Percentiles rank a stretch among this genome's conserved stretches.
These are phyloP conservation scores for Acanthosepion pharaonis DNA, from an alignment of 2,888 invertebrate genomes.

Conservation along the genomic window DNA sequence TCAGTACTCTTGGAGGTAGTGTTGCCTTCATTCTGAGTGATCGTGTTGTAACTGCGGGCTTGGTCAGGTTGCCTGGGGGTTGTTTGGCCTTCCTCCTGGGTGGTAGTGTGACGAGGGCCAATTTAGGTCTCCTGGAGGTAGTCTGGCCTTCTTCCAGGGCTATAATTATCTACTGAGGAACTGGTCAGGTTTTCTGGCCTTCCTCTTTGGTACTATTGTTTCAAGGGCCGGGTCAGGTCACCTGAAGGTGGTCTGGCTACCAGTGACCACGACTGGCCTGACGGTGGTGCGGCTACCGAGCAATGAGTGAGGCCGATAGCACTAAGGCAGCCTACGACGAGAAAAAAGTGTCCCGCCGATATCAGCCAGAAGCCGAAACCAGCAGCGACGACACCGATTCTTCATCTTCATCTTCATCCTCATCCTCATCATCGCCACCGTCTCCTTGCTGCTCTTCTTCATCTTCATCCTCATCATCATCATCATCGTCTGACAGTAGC, in stretches of 20 bases:
- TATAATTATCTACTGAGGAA: neutral
- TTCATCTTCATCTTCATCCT: conserved; percentile 39
- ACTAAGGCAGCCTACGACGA: conserved; percentile 41
- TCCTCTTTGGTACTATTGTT: neutral
- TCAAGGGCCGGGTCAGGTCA: conserved; percentile 14
- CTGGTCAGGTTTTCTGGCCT: neutral
- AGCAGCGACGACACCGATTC: conserved; percentile 33
- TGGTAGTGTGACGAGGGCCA: neutral
- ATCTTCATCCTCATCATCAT: conserved; percentile 43
- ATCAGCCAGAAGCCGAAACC: conserved; percentile 39
- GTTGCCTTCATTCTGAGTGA: neutral
- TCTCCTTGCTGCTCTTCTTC: neutral
- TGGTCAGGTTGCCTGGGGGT: neutral
- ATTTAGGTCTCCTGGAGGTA: neutral
- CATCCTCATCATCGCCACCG: conserved; percentile 42
- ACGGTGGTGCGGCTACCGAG: conserved; percentile 43
- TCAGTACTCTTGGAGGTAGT: conserved; percentile 33
- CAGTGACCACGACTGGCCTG: conserved; percentile 17
- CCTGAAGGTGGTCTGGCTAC: conserved; percentile 21
- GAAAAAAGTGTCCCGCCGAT: conserved; percentile 45
- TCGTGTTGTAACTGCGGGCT: neutral
- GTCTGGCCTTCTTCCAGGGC: conserved; percentile 2
- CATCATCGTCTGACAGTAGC: neutral
- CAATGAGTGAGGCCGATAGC: conserved; percentile 44
- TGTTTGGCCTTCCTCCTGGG: conserved; percentile 16